Conservation (phyloP, 2,888 invertebrate genomes). For the Portevinia maculata region DNA sequence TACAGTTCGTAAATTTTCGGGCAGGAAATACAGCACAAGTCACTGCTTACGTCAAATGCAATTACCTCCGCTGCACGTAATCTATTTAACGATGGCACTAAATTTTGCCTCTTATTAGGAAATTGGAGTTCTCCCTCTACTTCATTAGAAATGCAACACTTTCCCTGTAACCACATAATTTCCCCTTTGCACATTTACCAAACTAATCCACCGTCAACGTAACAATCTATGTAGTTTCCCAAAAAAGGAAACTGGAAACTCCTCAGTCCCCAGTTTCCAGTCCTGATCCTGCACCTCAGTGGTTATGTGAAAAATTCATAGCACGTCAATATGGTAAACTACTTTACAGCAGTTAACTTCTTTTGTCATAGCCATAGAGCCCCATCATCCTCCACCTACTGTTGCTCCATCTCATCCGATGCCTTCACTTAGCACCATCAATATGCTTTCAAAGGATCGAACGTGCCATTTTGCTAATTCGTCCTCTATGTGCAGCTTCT, state of each 20-base stretch:
- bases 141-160: constrained; percentile 72
- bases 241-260: constrained; percentile 29
- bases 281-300: no score
- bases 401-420: neutral
- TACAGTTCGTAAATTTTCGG: neutral
- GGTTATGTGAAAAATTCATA: constrained; percentile 57
- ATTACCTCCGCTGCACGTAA: constrained; percentile 64
- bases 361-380: constrained; percentile 44
- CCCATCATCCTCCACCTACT: neutral
- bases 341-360: constrained; percentile 64
- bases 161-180: constrained; percentile 67
- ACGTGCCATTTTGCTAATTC: constrained; percentile 65
- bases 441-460: constrained; percentile 62
- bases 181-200: constrained; percentile 62
- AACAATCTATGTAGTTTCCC: constrained; percentile 39
- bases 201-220: constrained; percentile 67
- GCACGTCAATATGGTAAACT: constrained; percentile 70
- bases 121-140: neutral
- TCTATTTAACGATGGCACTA: constrained; percentile 63
- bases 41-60: constrained; percentile 55
- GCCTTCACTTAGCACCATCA: constrained; percentile 42
- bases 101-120: constrained; percentile 26
- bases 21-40: constrained; percentile 7
- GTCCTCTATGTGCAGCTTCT: constrained; percentile 5
- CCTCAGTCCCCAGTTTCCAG: constrained; percentile 3